Evolutionary conservation across 2,888 invertebrate species (phyloP), one percentile per base, ranked within the genome.

Genomic region (Ochlodes sylvanus): DNA sequence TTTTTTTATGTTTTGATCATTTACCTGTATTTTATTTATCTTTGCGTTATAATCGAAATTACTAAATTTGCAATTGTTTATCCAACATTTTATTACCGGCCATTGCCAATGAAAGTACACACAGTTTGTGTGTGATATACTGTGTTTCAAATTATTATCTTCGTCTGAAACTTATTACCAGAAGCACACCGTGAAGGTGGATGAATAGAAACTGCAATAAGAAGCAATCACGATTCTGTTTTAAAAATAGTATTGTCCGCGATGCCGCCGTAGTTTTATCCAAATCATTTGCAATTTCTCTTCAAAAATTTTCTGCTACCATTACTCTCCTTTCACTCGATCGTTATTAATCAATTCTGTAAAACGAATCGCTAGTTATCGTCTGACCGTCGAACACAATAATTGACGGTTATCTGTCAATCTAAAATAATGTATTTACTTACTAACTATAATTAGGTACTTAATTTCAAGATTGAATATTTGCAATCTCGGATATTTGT

Each of bases 271-370:
- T 65, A 55, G 56, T 68, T 60, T 64, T 71, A 69, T 70, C 68
- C 62, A 47, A 44, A 44, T 47, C 44, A 68, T 71, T 68, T 70
- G 9, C 44, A 64, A 67, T 69, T 68, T 15, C 66, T 57, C 62
- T 69, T 58, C 65, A 69, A 70, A 70, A 70, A 73, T 70, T 67
- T 57, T 73, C 64, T 66, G 66, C 32, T 54, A 63, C 60, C 38
- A 70, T 68, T 64, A 41, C 62, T 70, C 69, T 64, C 71, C 81
- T 81, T 82, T 81, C 81, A 78, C 80, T 74, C 62, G 73, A 70
- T 71, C 70, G 71, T 71, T 73, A 19, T 73, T 74, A 76, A 78
- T 79, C 72, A 72, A 76, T 75, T 76, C 74, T 57, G 66, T 70
- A 76, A 71, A 75, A 75, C 76, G 71, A 76, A 76, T 76, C 75